Conservation (phyloP, 2,113 vertebrate genomes). For the Pollimyrus isidori region DNA sequence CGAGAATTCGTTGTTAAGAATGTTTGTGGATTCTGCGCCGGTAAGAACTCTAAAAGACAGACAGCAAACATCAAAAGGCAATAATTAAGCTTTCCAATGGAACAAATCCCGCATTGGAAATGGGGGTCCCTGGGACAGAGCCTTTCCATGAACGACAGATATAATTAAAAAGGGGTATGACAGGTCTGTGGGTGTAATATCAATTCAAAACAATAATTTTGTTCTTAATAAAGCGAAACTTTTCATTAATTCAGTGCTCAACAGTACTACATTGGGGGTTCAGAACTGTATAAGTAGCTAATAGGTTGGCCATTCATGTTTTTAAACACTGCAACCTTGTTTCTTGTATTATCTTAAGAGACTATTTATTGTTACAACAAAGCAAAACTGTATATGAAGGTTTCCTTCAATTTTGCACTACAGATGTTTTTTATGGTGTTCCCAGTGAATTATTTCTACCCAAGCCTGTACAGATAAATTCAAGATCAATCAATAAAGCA, state of each 20-base stretch:
- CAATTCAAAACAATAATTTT: neutral
- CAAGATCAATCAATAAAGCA: constrained; percentile 15
- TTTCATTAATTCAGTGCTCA: neutral
- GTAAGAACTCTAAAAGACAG: neutral
- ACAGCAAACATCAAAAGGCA: neutral
- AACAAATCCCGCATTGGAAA: neutral
- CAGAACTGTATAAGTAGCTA: neutral
- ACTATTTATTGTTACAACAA: neutral
- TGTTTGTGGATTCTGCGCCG: neutral
- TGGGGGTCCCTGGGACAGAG: neutral
- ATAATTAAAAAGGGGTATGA: neutral
- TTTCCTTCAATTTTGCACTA: neutral
- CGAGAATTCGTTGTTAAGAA: neutral
- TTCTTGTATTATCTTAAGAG: neutral
- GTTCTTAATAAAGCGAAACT: neutral
- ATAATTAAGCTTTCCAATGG: neutral
- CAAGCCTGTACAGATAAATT: constrained; percentile 4
- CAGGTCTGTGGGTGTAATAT: neutral
- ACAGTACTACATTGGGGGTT: neutral
- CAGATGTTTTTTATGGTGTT: neutral
- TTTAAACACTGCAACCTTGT: neutral
- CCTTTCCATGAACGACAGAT: neutral
- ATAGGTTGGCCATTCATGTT: neutral
- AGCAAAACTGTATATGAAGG: neutral
- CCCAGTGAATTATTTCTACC: neutral